Evolutionary conservation across 2,888 invertebrate species (phyloP).

Genomic region (Oligia fasciuncula): DNA sequence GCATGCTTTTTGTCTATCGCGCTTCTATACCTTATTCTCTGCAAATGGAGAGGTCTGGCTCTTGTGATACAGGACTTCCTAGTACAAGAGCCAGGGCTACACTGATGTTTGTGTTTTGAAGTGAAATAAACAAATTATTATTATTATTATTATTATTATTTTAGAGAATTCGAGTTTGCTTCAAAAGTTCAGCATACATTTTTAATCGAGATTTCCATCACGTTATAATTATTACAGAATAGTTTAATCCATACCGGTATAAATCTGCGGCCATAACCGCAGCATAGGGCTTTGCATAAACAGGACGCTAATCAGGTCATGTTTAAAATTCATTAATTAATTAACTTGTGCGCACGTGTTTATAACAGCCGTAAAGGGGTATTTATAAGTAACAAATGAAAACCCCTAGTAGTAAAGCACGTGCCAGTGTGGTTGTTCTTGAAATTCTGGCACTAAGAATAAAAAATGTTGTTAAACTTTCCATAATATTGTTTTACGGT

Average conservation of each 20-base stretch:
- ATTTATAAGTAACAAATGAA: background rate
- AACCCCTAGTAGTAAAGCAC: background rate
- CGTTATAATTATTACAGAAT: too few species aligned
- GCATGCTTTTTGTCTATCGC: too few species aligned
- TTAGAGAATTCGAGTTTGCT: background rate
- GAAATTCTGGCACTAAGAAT: too few species aligned
- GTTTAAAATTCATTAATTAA: background rate
- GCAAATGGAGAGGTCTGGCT: too few species aligned
- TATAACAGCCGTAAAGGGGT: background rate
- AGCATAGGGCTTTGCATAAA: slow-evolving; percentile 7
- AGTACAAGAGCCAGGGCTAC: too few species aligned
- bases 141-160: too few species aligned
- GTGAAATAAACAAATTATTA: too few species aligned
- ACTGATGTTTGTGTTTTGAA: too few species aligned
- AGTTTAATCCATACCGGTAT: background rate
- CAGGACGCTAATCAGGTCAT: background rate
- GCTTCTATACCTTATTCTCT: too few species aligned
- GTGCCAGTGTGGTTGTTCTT: too few species aligned
- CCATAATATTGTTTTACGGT: background rate
- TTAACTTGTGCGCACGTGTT: slow-evolving; percentile 3
- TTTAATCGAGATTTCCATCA: background rate
- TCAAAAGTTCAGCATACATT: background rate
- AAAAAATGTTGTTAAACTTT: background rate
- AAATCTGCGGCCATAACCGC: slow-evolving; percentile 8
- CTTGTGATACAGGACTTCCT: too few species aligned